Evolutionary conservation across 2,888 invertebrate species (phyloP), one percentile per base, ranked within the genome.

Genomic region (Callimorpha dominula): DNA sequence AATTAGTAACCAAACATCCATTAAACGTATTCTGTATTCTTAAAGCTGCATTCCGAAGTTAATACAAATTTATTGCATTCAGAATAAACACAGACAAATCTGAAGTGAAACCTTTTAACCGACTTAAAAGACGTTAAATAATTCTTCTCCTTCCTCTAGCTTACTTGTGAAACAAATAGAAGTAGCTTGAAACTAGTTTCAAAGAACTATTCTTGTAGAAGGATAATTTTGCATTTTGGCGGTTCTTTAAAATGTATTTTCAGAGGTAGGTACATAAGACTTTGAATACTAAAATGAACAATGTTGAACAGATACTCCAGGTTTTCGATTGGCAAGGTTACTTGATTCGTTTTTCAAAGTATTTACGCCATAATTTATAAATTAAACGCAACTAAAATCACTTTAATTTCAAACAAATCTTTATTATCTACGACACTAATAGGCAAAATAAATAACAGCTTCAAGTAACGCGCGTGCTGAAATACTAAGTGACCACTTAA

Each of bases 81-180:
- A 65, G 49, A 65, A 65, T 14, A 65, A 49, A 49, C n/a, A 46
- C 20, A 65, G 43, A 46, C 46, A 65, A 65, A 65, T 65, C 31
- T 49, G 12, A 65, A 65, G 20, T 49, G 14, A 49, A 65, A 31
- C 20, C n/a, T 14, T 20, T 49, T 15, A 49, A 49, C 49, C 31
- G 14, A 20, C 46, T 65, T 49, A 46, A 65, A 46, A 43, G 43
- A 46, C n/a, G 43, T 65, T 20, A 65, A 46, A 12, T 20, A 46
- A 65, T 65, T 43, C n/a, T 20, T 62, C 14, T 31, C 31, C n/a
- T 20, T n/a, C 12, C 43, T 65, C 64, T 46, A 0, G n/a, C 46
- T 46, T 65, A 46, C 46, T 65, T 14, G 20, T 46, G 20, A 43
- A 43, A 11, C 17, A 49, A 65, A 65, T 49, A 49, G 31, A 65